Evolutionary conservation across 2,888 invertebrate genomes (phyloP), one percentile per base, ranked within the genome.

Genomic region (Eupeodes latifasciatus): DNA sequence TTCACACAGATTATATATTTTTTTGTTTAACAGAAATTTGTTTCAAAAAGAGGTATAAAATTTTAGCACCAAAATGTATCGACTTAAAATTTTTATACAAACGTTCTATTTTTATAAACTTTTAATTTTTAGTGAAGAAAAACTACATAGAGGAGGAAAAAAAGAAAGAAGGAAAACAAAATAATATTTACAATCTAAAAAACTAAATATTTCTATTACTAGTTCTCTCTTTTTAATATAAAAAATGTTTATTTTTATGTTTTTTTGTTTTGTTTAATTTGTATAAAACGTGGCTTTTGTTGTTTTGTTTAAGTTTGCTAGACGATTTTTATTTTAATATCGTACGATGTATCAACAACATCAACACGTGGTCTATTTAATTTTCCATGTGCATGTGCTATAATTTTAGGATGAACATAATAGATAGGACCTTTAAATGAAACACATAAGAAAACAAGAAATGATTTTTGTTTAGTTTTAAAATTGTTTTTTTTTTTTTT

Each of bases 321-420:
- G 86, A 93, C 93, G 90, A 93, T 93, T 92, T 93, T 93, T 87
- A 93, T 93, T 92, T 93, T 93, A 90, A 93, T 93, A 90, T 93
- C 93, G 91, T 93, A 93, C 89, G 92, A 92, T 90, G 92, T 91
- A 90, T 90, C 92, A 90, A 92, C 92, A 90, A 91, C 92, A 90
- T 92, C 91, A 90, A 92, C 92, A 90, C 91, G 91, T 89, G 91
- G 91, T 89, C 89, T 90, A 90, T 91, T 91, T 90, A 92, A 90
- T 90, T 91, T 91, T 91, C 91, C 92, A 91, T 92, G 91, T 91
- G 93, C 92, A 91, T 92, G 92, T 92, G 92, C 93, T 91, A 92
- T 91, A 90, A 92, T 91, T 91, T 91, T 92, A 89, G 92, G 92
- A 91, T 92, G 92, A 90, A 92, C 91, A 91, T 91, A 91, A 91